Base-by-base conservation (phyloP, 2,797 vertebrate genomes). In the Gastrophryne carolinensis region DNA sequence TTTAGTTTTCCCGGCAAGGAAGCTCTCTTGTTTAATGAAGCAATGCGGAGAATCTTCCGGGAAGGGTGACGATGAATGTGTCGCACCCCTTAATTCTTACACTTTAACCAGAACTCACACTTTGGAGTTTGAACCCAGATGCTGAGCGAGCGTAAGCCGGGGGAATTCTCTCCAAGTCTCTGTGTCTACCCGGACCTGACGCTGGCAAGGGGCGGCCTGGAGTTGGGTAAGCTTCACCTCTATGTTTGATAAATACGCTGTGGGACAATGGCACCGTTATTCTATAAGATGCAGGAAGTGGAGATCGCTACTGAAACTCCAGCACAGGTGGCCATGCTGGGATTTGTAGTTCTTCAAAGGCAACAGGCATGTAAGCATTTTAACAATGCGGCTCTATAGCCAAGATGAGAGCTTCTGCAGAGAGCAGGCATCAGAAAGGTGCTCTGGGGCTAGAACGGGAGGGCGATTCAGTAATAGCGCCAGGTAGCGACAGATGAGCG, bases 101-200 rank as follows among this genome's bases (percentile, higher is more conserved):
- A 57, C 69, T 53, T 27, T 32, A 35, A 81, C 75, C 39, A 47
- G 1, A 10, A 54, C 63, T 79, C 69, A 82, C 76, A 78, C 82
- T n/a, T 81, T 88, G 86, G 87, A 89, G 81, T 89, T 89, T 89
- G 86, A 87, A 83, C 86, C 74, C 62, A 75, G 83, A 86, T 83
- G 85, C 79, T 70, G 80, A 75, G 78, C 79, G 66, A 74, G 68
- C n/a, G 70, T 34, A 3, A 49, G 17, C 15, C 4, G 15, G 6
- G 23, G 52, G 78, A 80, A 79, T 80, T 81, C 73, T 85, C 79
- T 73, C 64, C 80, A 3, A 41, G 12, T 5, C 26, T 27, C 44
- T 29, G 79, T 37, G 15, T 44, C 29, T 26, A 11, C 34, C 80
- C 73, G n/a, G 80, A 81, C 77, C 81, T 81, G 5, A n/a, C 23